phyloP scores from a whole-genome alignment of 92 coral and sea anemone species.

The Diadumene lineata region DNA sequence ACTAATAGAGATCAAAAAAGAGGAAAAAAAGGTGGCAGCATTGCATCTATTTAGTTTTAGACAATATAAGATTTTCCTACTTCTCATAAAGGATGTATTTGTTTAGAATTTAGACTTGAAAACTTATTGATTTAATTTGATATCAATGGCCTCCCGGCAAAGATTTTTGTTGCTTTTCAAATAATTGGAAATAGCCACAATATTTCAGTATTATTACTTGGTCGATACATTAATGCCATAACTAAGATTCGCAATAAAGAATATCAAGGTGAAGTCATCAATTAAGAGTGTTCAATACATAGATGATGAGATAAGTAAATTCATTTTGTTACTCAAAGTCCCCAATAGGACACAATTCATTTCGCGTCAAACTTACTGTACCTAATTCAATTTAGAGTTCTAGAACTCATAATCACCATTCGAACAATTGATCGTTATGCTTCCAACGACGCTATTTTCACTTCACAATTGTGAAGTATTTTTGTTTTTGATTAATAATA shows the following conservation, averaged over 20 bases:
- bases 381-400: not conserved
- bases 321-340: not conserved
- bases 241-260: not conserved
- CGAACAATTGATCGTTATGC: not conserved
- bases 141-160: no score
- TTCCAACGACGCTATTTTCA: not conserved
- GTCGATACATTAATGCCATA: not conserved
- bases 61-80: no score
- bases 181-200: no score
- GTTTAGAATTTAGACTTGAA: no score
- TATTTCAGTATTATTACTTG: not conserved
- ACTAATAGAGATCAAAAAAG: no score
- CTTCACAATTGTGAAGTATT: not conserved
- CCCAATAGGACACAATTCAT: not conserved
- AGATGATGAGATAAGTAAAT: not conserved
- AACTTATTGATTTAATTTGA: no score
- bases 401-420: not conserved
- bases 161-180: no score
- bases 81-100: no score
- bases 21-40: no score
- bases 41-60: no score
- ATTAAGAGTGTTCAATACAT: not conserved
- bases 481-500: slow-evolving; percentile 8
- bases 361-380: not conserved
- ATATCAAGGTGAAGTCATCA: slow-evolving; percentile 11